These are phyloP conservation scores for Ceriagrion tenellum DNA, from an alignment of 2,888 invertebrate genomes.

Conservation along the genomic window DNA sequence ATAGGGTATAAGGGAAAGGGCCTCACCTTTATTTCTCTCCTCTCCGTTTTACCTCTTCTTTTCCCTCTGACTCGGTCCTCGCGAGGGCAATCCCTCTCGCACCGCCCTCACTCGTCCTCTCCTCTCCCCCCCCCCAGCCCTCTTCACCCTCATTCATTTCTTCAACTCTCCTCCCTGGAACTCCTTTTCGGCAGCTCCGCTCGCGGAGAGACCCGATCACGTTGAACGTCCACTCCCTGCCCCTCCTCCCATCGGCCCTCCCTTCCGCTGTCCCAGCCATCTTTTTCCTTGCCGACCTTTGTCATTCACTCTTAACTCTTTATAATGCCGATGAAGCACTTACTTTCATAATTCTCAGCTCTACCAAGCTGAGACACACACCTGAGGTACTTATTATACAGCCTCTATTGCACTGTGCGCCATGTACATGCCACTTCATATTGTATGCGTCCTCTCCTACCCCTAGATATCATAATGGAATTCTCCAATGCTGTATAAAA, in stretches of 20 bases:
- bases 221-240: neutral
- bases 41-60: neutral
- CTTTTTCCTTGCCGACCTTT: neutral
- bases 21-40: neutral
- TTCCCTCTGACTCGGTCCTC: neutral
- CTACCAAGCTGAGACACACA: too few relatives aligned
- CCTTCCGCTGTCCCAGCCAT: neutral
- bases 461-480: too few relatives aligned
- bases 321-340: too few relatives aligned
- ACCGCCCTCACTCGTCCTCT: neutral
- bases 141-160: neutral
- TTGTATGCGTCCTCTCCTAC: too few relatives aligned
- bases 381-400: too few relatives aligned
- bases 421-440: too few relatives aligned
- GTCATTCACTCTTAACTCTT: neutral
- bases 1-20: neutral
- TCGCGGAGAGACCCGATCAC: neutral
- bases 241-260: neutral
- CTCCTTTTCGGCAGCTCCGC: neutral
- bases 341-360: too few relatives aligned
- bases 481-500: too few relatives aligned
- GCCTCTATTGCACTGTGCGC: too few relatives aligned
- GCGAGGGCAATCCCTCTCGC: neutral
- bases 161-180: neutral
- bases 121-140: neutral